Base-by-base conservation (phyloP, 2,888 invertebrate genomes). In the Brenthis daphne region DNA sequence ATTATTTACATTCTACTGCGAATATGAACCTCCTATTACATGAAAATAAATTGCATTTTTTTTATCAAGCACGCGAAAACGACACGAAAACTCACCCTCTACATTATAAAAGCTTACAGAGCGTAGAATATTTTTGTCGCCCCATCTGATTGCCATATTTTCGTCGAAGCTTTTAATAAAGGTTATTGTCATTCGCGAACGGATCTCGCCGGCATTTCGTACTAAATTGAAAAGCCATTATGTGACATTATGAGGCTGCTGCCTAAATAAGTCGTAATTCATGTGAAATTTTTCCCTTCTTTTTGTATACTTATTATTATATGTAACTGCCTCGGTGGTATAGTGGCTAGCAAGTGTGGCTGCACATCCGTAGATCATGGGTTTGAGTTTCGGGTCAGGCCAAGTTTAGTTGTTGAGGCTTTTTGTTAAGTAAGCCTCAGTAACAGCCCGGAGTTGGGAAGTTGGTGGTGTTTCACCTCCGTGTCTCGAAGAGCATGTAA, bases 41-140 rank as follows among this genome's bases (percentile, higher is more conserved):
- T 75, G 82, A 83, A 84, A 85, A 81, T 86, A 87, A 87, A 87
- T 86, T 82, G 81, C 77, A 76, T 84, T 86, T 85, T 82, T 29
- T 85, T 87, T 86, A 84, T 73, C 68, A 72, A 86, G 79, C 85
- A 83, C 83, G 85, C 82, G 80, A 88, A 82, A 85, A 58, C 82
- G 84, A 82, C 89, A 89, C 89, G 89, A 81, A 87, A 80, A 75
- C 72, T 71, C 75, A 73, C 74, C 76, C 75, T 69, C 73, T 70
- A 68, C 66, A 43, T 43, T 43, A 43, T 43, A 68, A 73, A 76
- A 77, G 71, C 72, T 76, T 68, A 73, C 61, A 65, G 66, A 72
- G 69, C 72, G 65, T 67, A 60, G 70, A 72, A 64, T 67, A 75
- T 73, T 76, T 72, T 72, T 71, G 68, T 77, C 72, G 72, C 76